A percentile compares a stretch with the other conserved stretches of the same genome.
Evolutionary conservation across 2,113 vertebrate genomes (phyloP).

Genomic region (Propithecus coquereli): DNA sequence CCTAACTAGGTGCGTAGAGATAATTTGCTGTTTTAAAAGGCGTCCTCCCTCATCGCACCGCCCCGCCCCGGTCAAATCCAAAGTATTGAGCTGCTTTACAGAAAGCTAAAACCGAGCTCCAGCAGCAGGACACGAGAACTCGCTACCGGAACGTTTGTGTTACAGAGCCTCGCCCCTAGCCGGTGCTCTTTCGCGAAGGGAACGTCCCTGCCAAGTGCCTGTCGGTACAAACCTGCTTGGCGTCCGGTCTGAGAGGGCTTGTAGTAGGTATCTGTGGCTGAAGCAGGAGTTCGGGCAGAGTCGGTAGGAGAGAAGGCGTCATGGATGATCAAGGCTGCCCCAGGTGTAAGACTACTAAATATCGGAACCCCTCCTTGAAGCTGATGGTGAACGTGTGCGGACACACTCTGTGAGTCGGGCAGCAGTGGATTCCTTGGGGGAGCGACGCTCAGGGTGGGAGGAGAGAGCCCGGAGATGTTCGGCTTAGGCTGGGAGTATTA

Average conservation of each 20-base stretch:
- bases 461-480: background rate
- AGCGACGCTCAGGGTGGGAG: background rate
- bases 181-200: conserved; percentile 44
- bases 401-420: conserved; percentile 94
- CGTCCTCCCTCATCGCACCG: background rate
- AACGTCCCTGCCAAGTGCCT: background rate
- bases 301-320: background rate
- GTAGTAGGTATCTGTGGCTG: background rate
- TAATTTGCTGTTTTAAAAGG: background rate
- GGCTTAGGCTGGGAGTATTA: background rate
- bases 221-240: background rate
- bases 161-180: background rate
- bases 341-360: conserved; percentile 97
- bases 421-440: fast-evolving
- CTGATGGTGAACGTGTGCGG: conserved; percentile 99
- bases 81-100: background rate
- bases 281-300: fast-evolving
- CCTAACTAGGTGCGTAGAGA: background rate
- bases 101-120: background rate
- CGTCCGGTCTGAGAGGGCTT: background rate
- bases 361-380: conserved; percentile 96
- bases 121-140: background rate
- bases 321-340: conserved; percentile 98
- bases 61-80: background rate
- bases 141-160: conserved; percentile 68